Conservation (phyloP, 2,113 vertebrate species). For the Chionodraco myersi region DNA sequence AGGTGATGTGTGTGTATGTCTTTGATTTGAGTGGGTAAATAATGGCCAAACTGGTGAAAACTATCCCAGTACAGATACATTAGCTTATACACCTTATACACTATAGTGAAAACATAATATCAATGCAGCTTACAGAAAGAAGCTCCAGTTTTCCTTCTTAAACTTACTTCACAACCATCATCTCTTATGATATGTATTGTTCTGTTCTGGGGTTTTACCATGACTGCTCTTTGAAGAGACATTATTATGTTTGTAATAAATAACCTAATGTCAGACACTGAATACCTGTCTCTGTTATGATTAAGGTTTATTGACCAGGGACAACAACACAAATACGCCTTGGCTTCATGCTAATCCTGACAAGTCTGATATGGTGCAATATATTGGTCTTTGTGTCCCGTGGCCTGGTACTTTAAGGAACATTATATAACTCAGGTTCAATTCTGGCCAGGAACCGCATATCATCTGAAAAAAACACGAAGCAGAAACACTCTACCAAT, state of each 20-base stretch:
- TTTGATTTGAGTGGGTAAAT: too few species aligned
- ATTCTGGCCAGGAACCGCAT: neutral
- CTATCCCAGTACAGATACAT: too few species aligned
- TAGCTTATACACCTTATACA: too few species aligned
- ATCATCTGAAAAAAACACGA: neutral
- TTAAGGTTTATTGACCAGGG: neutral
- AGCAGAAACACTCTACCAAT: neutral
- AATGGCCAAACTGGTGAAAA: too few species aligned
- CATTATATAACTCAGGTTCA: neutral
- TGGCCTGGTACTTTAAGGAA: neutral
- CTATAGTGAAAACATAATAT: too few species aligned
- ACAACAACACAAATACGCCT: neutral
- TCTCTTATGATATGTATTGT: neutral
- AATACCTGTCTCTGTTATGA: neutral
- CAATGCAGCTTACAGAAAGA: too few species aligned
- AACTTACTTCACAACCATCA: neutral
- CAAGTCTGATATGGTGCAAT: neutral
- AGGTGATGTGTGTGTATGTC: too few species aligned
- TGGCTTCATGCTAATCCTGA: neutral
- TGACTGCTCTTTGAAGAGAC: neutral
- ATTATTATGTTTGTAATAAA: neutral
- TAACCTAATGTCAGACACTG: neutral
- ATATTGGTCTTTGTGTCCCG: too few species aligned
- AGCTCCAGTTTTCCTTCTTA: neutral
- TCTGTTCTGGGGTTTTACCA: too few species aligned